Evolutionary conservation across 2,797 vertebrate species (phyloP).

Genomic region (Heteromormyrus szaboi): DNA sequence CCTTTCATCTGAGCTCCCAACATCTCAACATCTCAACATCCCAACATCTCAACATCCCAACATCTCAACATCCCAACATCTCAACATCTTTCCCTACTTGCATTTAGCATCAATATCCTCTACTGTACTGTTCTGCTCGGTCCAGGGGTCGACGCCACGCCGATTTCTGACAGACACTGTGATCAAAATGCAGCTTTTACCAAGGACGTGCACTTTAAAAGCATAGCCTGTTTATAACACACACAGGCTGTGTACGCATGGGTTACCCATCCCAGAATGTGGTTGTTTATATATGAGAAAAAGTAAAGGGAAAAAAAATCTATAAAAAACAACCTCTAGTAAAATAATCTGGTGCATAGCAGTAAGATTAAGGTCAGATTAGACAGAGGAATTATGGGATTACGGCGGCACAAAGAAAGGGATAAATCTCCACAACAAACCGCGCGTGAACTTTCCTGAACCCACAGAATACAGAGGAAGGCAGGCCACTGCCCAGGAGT

Average conservation of each 20-base stretch:
- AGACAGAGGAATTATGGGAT: slow-evolving; percentile 67
- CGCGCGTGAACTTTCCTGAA: not conserved
- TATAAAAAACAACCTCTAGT: not conserved
- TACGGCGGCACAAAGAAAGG: slow-evolving; percentile 54
- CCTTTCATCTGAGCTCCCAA: not conserved
- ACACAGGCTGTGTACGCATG: not conserved
- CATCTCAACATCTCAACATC: not conserved
- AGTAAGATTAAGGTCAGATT: slow-evolving; percentile 72
- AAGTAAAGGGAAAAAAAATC: not conserved
- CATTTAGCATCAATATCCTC: slow-evolving; percentile 68
- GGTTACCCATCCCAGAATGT: not conserved
- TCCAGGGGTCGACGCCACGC: not conserved
- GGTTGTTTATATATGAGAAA: not conserved
- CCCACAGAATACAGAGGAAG: not conserved
- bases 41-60: not conserved
- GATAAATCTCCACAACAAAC: not conserved
- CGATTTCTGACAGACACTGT: not conserved
- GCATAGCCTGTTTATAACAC: not conserved
- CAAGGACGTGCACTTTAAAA: not conserved
- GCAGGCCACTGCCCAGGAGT: not conserved
- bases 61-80: slow-evolving; percentile 6
- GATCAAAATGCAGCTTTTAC: not conserved
- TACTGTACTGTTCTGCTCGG: slow-evolving; percentile 10
- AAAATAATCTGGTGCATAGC: not conserved
- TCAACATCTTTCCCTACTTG: slow-evolving; percentile 57